These are phyloP conservation scores for Tipula vernalis DNA, from an alignment of 2,888 invertebrate genomes.

Conservation along the genomic window DNA sequence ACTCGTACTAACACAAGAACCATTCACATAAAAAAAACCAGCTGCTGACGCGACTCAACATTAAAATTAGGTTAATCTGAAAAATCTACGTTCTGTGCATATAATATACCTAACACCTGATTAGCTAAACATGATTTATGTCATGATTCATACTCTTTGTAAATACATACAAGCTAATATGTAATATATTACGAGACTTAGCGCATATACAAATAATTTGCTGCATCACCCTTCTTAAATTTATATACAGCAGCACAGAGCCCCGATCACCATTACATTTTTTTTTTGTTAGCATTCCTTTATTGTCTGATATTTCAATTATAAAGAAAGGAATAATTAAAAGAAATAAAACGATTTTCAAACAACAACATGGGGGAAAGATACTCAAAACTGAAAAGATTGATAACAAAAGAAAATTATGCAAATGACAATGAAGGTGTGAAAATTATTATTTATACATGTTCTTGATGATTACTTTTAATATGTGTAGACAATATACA, in stretches of 20 bases:
- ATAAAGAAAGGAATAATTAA: not conserved
- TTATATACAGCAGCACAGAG: not conserved
- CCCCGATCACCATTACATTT: not conserved
- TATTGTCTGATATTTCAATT: constrained; percentile 4
- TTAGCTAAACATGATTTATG: not conserved
- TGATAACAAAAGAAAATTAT: constrained; percentile 4
- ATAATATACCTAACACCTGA: not conserved
- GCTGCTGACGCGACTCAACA: not conserved
- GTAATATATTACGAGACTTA: not conserved
- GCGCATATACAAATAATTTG: not conserved
- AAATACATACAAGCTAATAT: not conserved
- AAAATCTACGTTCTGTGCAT: not conserved
- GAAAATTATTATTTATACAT: not conserved
- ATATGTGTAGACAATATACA: not conserved
- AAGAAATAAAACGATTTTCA: not conserved
- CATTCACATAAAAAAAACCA: not conserved
- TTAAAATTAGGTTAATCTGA: not conserved
- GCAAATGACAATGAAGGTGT: not conserved
- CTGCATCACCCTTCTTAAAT: not conserved
- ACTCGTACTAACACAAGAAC: not conserved
- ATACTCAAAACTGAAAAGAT: not conserved
- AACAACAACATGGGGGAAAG: not conserved
- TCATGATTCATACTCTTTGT: not conserved
- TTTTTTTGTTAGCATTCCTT: not conserved
- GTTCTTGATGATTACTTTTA: not conserved